These are phyloP conservation scores for Kryptolebias ocellatus DNA, from an alignment of 2,797 vertebrate species.

Conservation along the genomic window DNA sequence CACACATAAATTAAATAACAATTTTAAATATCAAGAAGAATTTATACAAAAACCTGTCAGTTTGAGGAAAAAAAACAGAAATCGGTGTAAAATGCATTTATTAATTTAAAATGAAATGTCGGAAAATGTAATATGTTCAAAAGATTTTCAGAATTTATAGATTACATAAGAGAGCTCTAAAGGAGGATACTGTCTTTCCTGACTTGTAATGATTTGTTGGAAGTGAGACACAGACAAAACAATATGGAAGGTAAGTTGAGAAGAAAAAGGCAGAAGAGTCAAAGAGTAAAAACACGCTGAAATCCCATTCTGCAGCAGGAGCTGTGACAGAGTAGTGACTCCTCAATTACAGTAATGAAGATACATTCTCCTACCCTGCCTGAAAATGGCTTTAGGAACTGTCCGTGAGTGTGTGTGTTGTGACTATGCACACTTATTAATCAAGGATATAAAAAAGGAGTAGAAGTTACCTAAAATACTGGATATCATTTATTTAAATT, in stretches of 20 bases:
- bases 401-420: conserved; percentile 21
- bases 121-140: conserved; percentile 18
- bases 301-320: conserved; percentile 65
- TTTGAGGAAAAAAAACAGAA: background rate
- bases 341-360: conserved; percentile 75
- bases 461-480: conserved; percentile 55
- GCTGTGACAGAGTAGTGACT: conserved; percentile 75
- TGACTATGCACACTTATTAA: conserved; percentile 22
- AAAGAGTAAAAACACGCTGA: conserved; percentile 43
- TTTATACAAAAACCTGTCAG: conserved; percentile 43
- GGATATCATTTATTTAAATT: conserved; percentile 61
- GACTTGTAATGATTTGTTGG: conserved; percentile 78
- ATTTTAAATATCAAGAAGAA: conserved; percentile 21
- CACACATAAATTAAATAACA: conserved; percentile 30
- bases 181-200: conserved; percentile 76
- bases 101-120: background rate
- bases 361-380: conserved; percentile 68
- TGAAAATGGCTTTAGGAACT: conserved; percentile 69
- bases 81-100: background rate
- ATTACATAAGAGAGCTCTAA: conserved; percentile 51
- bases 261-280: conserved; percentile 60
- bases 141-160: conserved; percentile 26
- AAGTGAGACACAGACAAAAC: conserved; percentile 71
- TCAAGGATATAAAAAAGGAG: conserved; percentile 39
- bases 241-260: conserved; percentile 72